A percentile compares a stretch with the other conserved stretches of the same genome.
Evolutionary conservation across 1,140 invertebrate genomes (phyloP).

Genomic region (Zaprionus davidi): DNA sequence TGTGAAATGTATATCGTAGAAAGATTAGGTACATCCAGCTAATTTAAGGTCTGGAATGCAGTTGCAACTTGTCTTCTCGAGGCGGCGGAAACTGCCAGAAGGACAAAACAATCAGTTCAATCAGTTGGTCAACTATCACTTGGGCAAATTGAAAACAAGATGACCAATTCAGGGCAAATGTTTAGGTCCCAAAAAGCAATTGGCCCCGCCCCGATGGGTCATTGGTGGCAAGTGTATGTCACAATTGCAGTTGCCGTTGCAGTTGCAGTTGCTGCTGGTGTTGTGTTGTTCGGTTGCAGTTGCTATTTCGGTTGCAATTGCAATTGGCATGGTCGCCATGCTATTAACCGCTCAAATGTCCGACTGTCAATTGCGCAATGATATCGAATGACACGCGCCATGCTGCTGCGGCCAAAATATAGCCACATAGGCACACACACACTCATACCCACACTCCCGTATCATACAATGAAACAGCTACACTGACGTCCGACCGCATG

Average conservation of each 20-base stretch:
- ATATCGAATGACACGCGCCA: conserved; percentile 58
- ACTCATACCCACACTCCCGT: neutral
- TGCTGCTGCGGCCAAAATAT: conserved; percentile 11
- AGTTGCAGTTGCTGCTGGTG: conserved; percentile 1
- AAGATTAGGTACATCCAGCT: neutral
- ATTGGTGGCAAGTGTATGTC: conserved; percentile 3
- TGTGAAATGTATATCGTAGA: neutral
- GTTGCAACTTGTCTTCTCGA: neutral
- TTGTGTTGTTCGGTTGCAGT: conserved; percentile 10
- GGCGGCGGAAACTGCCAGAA: neutral
- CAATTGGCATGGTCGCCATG: conserved; percentile 31
- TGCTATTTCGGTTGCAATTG: conserved; percentile 25
- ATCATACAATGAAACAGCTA: conserved; percentile 1
- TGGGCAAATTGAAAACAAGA: conserved; percentile 67
- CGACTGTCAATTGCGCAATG: conserved; percentile 74
- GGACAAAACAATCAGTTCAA: conserved; percentile 26
- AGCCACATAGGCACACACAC: conserved; percentile 7
- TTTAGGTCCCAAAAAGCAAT: conserved; percentile 41
- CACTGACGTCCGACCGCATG: conserved; percentile 49
- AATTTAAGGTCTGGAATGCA: neutral
- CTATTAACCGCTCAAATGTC: conserved; percentile 56
- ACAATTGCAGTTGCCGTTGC: neutral
- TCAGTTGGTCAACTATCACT: conserved; percentile 11
- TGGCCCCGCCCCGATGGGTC: conserved; percentile 10
- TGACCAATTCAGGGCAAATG: conserved; percentile 61